Conservation (phyloP, 2,888 invertebrate species). For the Tiliacea aurago region DNA sequence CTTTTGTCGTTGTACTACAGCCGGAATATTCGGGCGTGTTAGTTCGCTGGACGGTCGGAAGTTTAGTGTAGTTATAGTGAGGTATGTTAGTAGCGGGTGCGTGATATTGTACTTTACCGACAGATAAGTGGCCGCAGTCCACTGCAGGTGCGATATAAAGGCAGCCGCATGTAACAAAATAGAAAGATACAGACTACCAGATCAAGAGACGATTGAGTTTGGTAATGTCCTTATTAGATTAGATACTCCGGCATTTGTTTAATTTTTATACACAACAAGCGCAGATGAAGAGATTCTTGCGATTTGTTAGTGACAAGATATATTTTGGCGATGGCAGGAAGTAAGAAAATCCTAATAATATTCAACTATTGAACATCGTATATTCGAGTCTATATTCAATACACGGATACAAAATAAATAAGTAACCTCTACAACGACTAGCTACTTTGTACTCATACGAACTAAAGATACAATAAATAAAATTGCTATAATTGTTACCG, state of each 20-base stretch:
- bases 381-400: constrained; percentile 38
- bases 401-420: constrained; percentile 61
- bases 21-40: constrained; percentile 81
- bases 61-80: constrained; percentile 85
- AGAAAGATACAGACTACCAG: constrained; percentile 85
- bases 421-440: constrained; percentile 80
- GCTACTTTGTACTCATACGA: constrained; percentile 85
- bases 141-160: constrained; percentile 91
- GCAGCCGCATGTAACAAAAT: constrained; percentile 91
- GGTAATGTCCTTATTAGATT: constrained; percentile 31
- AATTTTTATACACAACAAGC: constrained; percentile 60
- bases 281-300: constrained; percentile 61
- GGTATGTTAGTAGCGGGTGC: constrained; percentile 90
- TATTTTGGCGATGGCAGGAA: constrained; percentile 61
- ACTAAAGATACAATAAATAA: constrained; percentile 68
- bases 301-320: constrained; percentile 71
- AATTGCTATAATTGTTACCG: constrained; percentile 62
- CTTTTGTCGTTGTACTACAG: constrained; percentile 80
- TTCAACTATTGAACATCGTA: constrained; percentile 49
- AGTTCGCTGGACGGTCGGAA: constrained; percentile 80
- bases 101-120: constrained; percentile 93
- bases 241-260: constrained; percentile 45
- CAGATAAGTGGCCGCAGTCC: constrained; percentile 92
- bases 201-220: constrained; percentile 47
- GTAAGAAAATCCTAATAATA: constrained; percentile 64